Evolutionary conservation across 2,888 invertebrate genomes (phyloP).

Genomic region (Amphipoea oculea): DNA sequence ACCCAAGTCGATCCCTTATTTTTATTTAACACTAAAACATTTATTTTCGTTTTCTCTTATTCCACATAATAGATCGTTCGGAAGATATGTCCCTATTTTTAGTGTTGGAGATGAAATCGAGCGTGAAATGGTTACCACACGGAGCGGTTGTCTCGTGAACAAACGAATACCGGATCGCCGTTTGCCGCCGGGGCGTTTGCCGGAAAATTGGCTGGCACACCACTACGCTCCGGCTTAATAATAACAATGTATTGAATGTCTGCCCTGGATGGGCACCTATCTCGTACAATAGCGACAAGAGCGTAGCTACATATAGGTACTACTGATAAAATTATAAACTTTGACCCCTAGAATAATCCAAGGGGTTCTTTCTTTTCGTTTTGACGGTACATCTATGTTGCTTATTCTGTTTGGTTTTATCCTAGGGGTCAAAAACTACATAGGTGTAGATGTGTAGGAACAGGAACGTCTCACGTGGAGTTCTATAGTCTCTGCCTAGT

Average conservation of each 20-base stretch:
- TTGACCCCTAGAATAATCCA: background rate
- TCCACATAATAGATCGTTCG: conserved; percentile 74
- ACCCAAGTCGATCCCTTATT: conserved; percentile 23
- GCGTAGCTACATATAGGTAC: background rate
- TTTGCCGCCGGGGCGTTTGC: conserved; percentile 80
- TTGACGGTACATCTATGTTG: background rate
- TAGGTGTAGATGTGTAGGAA: no score
- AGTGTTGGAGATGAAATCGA: conserved; percentile 86
- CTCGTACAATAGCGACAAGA: conserved; percentile 27
- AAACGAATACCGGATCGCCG: conserved; percentile 82
- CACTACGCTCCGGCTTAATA: conserved; percentile 70
- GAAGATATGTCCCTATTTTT: conserved; percentile 81
- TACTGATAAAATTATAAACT: background rate
- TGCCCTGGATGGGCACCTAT: conserved; percentile 54
- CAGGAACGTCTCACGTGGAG: no score
- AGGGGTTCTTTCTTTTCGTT: background rate
- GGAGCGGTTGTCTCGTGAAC: conserved; percentile 86
- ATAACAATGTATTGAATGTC: conserved; percentile 70
- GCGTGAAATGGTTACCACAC: conserved; percentile 89
- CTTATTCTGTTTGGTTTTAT: background rate
- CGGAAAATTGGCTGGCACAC: conserved; percentile 86
- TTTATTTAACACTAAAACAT: conserved; percentile 57
- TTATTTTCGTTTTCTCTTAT: conserved; percentile 70
- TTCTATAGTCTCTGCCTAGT: background rate
- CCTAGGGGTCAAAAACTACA: background rate